Percentiles rank a stretch among this genome's conserved stretches.
phyloP scores from a whole-genome alignment of 2,113 vertebrate genomes.

The Pygoscelis antarcticus region DNA sequence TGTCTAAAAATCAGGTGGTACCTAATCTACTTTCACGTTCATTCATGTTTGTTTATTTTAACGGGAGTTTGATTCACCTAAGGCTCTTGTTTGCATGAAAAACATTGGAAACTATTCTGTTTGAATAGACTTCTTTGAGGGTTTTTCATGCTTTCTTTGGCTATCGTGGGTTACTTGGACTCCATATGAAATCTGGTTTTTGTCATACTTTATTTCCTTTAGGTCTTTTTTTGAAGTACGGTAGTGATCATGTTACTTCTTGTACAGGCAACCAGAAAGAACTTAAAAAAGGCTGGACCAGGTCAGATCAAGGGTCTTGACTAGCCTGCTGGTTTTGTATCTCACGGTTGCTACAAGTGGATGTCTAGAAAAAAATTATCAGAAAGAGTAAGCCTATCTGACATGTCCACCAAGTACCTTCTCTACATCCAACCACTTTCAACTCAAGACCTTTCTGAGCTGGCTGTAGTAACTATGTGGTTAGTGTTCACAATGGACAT shows the following conservation, averaged over 20 bases:
- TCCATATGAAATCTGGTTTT: neutral
- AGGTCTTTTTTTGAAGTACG: neutral
- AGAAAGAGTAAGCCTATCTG: neutral
- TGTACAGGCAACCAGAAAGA: neutral
- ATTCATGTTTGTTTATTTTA: neutral
- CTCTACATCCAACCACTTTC: neutral
- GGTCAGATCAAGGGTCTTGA: neutral
- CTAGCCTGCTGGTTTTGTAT: neutral
- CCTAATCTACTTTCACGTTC: neutral
- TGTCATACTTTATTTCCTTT: neutral
- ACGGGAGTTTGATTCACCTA: neutral
- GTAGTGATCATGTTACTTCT: neutral
- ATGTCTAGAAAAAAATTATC: neutral
- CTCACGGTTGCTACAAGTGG: neutral
- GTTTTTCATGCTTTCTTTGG: neutral
- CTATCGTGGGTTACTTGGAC: neutral
- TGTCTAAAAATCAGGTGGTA: neutral
- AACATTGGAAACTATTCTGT: neutral
- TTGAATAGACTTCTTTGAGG: neutral
- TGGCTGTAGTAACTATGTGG: neutral
- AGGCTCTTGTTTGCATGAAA: neutral
- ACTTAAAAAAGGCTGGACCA: neutral
- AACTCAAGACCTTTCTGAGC: neutral
- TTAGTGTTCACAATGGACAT: neutral
- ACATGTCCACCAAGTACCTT: neutral